Conservation (phyloP, 2,888 invertebrate genomes). For the Trilocha varians region DNA sequence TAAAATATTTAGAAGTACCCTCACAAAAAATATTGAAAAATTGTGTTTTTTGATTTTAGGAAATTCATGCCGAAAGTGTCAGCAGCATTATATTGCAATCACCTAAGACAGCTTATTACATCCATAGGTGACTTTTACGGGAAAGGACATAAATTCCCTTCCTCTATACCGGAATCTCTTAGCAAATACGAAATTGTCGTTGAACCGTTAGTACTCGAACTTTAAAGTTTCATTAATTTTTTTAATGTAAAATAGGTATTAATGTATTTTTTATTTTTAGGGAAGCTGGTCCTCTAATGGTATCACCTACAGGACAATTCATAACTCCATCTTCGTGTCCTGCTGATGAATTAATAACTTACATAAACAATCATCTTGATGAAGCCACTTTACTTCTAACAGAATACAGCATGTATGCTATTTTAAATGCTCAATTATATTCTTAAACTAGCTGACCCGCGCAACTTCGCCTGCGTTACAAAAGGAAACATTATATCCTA, state of each 20-base stretch:
- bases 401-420: slow-evolving; percentile 83
- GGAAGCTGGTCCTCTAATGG: slow-evolving; percentile 93
- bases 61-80: slow-evolving; percentile 94
- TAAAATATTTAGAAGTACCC: too few species aligned
- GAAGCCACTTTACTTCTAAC: slow-evolving; percentile 81
- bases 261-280: slow-evolving; percentile 56
- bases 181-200: slow-evolving; percentile 87
- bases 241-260: background rate
- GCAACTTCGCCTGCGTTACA: too few species aligned
- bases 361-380: slow-evolving; percentile 83
- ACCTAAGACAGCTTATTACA: slow-evolving; percentile 87
- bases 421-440: too few species aligned
- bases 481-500: too few species aligned
- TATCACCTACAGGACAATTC: slow-evolving; percentile 94
- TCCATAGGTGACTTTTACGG: slow-evolving; percentile 81
- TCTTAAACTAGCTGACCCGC: too few species aligned
- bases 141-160: slow-evolving; percentile 75
- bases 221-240: background rate
- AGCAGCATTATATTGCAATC: slow-evolving; percentile 88
- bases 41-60: slow-evolving; percentile 52
- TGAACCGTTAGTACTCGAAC: slow-evolving; percentile 81
- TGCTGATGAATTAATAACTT: slow-evolving; percentile 86
- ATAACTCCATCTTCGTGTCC: slow-evolving; percentile 94
- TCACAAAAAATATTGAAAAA: too few species aligned
- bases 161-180: slow-evolving; percentile 81